phyloP scores from a whole-genome alignment of 2,797 vertebrate species.

The Hipposideros larvatus region DNA sequence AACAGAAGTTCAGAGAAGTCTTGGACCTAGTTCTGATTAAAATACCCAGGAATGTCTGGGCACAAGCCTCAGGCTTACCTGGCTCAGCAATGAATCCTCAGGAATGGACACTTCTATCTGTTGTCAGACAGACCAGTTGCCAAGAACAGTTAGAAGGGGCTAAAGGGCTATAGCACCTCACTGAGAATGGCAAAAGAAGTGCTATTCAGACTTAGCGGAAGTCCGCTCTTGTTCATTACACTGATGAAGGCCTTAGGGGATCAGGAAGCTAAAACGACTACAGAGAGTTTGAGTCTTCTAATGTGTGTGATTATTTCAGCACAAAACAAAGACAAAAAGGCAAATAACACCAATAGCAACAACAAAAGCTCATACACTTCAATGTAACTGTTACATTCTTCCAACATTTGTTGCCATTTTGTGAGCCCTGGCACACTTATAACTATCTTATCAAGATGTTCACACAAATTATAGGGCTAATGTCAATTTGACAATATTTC shows the following conservation, averaged over 20 bases:
- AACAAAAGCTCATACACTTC: neutral
- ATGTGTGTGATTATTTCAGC: neutral
- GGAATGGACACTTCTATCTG: neutral
- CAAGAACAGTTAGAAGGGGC: neutral
- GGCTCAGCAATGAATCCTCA: neutral
- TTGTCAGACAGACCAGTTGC: neutral
- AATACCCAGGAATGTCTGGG: neutral
- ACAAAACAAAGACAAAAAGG: neutral
- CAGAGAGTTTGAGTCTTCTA: neutral
- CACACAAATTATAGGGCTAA: neutral
- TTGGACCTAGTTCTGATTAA: neutral
- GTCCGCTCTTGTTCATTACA: neutral
- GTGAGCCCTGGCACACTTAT: neutral
- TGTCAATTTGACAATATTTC: constrained; percentile 16
- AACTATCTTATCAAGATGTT: neutral
- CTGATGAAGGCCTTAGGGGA: neutral
- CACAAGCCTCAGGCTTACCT: neutral
- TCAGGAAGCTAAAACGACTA: neutral
- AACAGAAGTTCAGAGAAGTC: neutral
- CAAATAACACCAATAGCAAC: neutral
- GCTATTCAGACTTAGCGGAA: neutral
- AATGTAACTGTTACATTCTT: neutral
- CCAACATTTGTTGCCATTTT: neutral
- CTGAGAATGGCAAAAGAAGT: neutral
- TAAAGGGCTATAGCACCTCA: neutral